phyloP scores from a whole-genome alignment of 2,113 vertebrate species.

The Sylvietta virens region DNA sequence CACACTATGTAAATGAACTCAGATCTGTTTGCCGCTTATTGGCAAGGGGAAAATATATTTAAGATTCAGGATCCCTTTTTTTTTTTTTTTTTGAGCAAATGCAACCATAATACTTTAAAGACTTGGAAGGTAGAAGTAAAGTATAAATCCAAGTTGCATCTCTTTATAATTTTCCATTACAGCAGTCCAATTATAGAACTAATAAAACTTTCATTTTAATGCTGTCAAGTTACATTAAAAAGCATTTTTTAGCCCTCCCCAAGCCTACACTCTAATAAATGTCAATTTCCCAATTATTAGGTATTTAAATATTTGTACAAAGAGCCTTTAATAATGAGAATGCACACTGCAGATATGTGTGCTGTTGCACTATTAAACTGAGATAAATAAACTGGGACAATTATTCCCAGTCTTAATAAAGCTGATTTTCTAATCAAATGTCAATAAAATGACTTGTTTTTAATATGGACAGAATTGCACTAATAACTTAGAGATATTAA shows the following conservation, averaged over 20 bases:
- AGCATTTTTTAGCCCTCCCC: not conserved
- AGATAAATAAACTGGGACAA: conserved; percentile 32
- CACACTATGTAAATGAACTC: not conserved
- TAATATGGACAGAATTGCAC: not conserved
- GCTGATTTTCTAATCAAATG: conserved; percentile 8
- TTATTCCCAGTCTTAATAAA: conserved; percentile 40
- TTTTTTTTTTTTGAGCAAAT: not conserved
- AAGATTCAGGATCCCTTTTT: not conserved
- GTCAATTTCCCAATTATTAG: conserved; percentile 2
- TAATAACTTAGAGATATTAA: not conserved
- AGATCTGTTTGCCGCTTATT: not conserved
- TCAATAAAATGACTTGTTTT: not conserved
- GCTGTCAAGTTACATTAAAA: not conserved
- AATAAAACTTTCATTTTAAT: not conserved
- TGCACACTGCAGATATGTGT: not conserved
- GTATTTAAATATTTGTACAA: conserved; percentile 56
- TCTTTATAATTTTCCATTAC: not conserved
- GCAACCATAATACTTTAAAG: not conserved
- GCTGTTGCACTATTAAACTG: not conserved
- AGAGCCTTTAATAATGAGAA: conserved; percentile 25
- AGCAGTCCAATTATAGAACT: not conserved
- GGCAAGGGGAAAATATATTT: not conserved
- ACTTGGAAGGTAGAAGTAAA: not conserved
- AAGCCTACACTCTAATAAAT: conserved; percentile 13
- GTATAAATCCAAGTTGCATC: not conserved